Conservation (phyloP, 2,888 invertebrate genomes). For the Sipha maydis region DNA sequence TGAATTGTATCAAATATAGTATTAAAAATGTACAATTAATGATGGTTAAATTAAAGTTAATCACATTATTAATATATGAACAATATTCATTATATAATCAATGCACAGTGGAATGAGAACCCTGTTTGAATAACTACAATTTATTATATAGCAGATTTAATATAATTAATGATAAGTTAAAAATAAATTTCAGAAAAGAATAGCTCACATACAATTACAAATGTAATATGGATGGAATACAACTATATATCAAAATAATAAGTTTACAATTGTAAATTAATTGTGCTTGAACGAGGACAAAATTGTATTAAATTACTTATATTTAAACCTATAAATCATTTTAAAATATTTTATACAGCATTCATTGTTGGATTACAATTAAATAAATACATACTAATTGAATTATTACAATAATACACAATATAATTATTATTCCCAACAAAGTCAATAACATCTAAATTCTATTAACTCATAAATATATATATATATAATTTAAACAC, state of each 20-base stretch:
- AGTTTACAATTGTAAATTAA: constrained; percentile 9
- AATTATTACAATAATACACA: constrained; percentile 6
- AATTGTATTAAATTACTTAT: neutral
- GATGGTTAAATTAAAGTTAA: neutral
- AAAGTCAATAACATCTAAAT: constrained; percentile 30
- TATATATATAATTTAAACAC: neutral
- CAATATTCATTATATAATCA: constrained; percentile 44
- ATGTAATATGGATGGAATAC: neutral
- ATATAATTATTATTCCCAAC: constrained; percentile 14
- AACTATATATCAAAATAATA: neutral
- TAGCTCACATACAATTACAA: neutral
- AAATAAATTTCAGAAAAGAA: neutral
- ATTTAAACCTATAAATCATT: constrained; percentile 2
- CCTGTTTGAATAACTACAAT: constrained; percentile 32
- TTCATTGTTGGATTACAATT: constrained; percentile 29
- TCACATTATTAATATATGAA: constrained; percentile 14
- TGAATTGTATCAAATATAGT: neutral
- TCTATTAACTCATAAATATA: constrained; percentile 16
- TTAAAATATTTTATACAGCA: neutral
- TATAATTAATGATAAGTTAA: neutral
- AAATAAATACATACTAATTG: neutral
- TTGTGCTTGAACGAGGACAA: constrained; percentile 16
- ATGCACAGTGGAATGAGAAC: constrained; percentile 50
- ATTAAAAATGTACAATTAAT: constrained; percentile 15
- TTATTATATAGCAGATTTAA: neutral